Percentiles rank a stretch among this genome's conserved stretches.
phyloP scores from a whole-genome alignment of 2,888 invertebrate species.

The Digitonthophagus gazella region DNA sequence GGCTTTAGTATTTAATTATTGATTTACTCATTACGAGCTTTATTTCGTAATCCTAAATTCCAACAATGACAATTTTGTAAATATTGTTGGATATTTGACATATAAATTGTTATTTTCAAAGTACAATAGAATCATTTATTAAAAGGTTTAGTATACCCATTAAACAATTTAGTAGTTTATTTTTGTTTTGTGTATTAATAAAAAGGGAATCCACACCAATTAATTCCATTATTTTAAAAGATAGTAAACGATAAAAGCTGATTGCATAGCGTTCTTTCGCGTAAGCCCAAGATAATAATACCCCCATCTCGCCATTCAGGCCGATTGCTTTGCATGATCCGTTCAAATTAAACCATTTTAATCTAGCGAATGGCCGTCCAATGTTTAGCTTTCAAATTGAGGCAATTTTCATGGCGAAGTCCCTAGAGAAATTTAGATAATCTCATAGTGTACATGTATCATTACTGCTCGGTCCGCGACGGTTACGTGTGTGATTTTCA shows the following conservation, averaged over 20 bases:
- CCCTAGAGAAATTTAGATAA: not conserved
- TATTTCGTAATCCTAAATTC: too few relatives aligned
- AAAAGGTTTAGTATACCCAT: too few relatives aligned
- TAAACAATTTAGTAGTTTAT: too few relatives aligned
- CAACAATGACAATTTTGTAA: too few relatives aligned
- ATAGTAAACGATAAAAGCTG: not conserved
- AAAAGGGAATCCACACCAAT: not conserved
- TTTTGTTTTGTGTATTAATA: too few relatives aligned
- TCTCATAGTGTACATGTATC: not conserved
- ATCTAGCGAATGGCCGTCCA: not conserved
- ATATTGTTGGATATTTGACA: too few relatives aligned
- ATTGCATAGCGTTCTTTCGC: not conserved
- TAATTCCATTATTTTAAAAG: not conserved
- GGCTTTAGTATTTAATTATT: not conserved
- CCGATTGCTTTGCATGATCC: not conserved
- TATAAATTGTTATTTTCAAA: too few relatives aligned
- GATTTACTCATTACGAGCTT: not conserved
- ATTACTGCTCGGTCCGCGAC: not conserved
- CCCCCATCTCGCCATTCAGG: not conserved
- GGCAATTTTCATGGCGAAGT: not conserved
- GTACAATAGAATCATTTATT: too few relatives aligned
- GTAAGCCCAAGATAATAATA: not conserved
- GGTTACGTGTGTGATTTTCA: not conserved
- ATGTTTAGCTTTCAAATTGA: not conserved
- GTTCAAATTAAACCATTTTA: not conserved